Conservation (phyloP, 2,888 invertebrate species). For the Danaus chrysippus region DNA sequence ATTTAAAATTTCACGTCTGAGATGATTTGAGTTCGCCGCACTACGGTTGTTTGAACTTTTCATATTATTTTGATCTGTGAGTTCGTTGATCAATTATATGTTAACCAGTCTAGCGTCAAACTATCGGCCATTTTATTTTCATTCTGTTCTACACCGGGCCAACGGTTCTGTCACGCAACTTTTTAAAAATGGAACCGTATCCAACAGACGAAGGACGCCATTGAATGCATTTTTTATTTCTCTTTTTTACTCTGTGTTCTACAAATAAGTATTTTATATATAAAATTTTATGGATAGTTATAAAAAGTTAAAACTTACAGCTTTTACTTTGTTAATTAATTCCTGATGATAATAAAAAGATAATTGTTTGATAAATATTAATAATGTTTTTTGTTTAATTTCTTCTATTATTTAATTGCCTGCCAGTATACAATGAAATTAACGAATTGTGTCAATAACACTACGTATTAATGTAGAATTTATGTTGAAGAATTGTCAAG, state of each 20-base stretch:
- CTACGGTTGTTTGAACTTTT: conserved; percentile 23
- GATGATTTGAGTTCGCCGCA: conserved; percentile 26
- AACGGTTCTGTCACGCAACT: conserved; percentile 19
- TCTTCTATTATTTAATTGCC: conserved; percentile 11
- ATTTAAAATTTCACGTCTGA: conserved; percentile 8
- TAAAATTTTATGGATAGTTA: not conserved
- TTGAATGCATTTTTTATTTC: conserved; percentile 12
- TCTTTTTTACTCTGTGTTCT: conserved; percentile 14
- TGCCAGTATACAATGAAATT: conserved; percentile 14
- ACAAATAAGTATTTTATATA: conserved; percentile 12
- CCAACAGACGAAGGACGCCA: conserved; percentile 11
- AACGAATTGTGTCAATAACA: conserved; percentile 18
- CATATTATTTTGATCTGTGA: conserved; percentile 17
- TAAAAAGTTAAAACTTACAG: not conserved
- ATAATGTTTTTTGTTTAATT: not conserved
- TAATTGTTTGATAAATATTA: too few species aligned
- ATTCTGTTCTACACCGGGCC: conserved; percentile 19
- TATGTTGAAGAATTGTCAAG: not conserved
- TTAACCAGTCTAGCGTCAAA: conserved; percentile 17
- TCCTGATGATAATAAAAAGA: too few species aligned
- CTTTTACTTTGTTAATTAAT: too few species aligned
- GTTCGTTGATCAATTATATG: conserved; percentile 17
- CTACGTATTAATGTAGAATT: not conserved
- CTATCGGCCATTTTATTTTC: conserved; percentile 13
- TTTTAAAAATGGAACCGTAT: conserved; percentile 18